These are phyloP conservation scores for Gobio gobio DNA, from an alignment of 2,113 vertebrate genomes.

Conservation along the genomic window DNA sequence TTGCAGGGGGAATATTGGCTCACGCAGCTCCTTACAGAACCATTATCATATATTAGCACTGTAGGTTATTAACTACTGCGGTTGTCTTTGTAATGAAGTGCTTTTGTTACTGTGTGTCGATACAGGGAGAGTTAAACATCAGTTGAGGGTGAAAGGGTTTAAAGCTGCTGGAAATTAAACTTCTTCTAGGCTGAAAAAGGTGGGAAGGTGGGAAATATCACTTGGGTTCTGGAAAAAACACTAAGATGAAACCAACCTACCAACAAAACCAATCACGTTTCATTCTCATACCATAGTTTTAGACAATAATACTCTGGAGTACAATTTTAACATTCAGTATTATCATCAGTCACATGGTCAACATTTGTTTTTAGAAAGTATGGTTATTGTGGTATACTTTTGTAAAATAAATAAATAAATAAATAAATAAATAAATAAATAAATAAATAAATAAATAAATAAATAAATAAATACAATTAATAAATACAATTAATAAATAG, in stretches of 20 bases:
- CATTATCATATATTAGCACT: slow-evolving; percentile 54
- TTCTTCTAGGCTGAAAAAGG: neutral
- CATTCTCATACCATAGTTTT: no score
- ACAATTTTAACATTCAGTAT: no score
- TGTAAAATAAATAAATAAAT: no score
- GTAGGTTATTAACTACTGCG: slow-evolving; percentile 40
- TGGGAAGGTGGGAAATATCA: neutral
- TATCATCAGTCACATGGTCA: no score
- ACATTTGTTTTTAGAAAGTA: no score
- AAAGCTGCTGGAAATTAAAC: slow-evolving; percentile 16
- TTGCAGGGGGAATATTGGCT: slow-evolving; percentile 41
- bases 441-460: no score
- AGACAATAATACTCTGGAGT: no score
- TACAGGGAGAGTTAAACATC: slow-evolving; percentile 20
- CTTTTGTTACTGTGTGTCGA: slow-evolving; percentile 39
- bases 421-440: no score
- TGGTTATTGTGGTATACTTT: no score
- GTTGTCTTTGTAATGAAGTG: slow-evolving; percentile 32
- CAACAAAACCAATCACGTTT: no score
- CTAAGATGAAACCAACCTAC: neutral
- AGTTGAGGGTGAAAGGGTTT: slow-evolving; percentile 23
- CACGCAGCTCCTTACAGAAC: slow-evolving; percentile 34
- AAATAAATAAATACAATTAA: no score
- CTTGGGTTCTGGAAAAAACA: neutral
- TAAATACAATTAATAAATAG: no score